Base-by-base conservation (phyloP, 2,113 vertebrate genomes). In the Alosa alosa region DNA sequence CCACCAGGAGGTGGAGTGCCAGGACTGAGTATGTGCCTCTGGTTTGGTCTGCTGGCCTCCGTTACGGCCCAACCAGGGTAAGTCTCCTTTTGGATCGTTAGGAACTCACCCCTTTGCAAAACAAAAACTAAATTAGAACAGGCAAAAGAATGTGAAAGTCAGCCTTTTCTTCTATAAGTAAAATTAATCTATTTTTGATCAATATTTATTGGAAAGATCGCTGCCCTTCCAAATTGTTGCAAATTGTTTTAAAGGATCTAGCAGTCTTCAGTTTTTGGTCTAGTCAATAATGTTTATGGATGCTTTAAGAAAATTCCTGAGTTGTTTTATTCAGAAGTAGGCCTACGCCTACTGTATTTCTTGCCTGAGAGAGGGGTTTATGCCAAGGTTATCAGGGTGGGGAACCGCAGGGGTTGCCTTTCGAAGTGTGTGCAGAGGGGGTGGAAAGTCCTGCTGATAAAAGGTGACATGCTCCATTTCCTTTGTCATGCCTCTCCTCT, bases 371-470 rank as follows among this genome's bases (percentile, higher is more conserved):
- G 91, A 87, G 17, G 90, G 90, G 89, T 96, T 96, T 82, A 96
- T 93, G n/a, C 87, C 91, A 0, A 96, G 94, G 91, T 96, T 96
- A 89, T 96, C 95, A 2, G 91, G 89, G 39, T 91, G 92, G 0
- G 94, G 95, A 5, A 86, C 50, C 39, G 90, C 92, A 6, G 91
- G 93, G 7, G 89, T 90, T 85, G 88, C 88, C 86, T 91, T 94
- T 83, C 87, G 88, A 9, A 57, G 84, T 10, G 86, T 86, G 17
- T 46, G 84, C 1, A 87, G 75, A 0, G 85, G 91, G 25, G 83
- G 88, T 81, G 91, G 93, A 87, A 93, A 96, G 84, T 95, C 94
- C 0, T 89, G 93, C 87, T 94, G 94, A 89, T 95, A 93, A 86
- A 92, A 93, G 82, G 92, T 93, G 85, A 89, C n/a, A 82, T 86